Evolutionary conservation across 1,140 invertebrate genomes (phyloP), one percentile per base, ranked within the genome.

Genomic region (Solen grandis): DNA sequence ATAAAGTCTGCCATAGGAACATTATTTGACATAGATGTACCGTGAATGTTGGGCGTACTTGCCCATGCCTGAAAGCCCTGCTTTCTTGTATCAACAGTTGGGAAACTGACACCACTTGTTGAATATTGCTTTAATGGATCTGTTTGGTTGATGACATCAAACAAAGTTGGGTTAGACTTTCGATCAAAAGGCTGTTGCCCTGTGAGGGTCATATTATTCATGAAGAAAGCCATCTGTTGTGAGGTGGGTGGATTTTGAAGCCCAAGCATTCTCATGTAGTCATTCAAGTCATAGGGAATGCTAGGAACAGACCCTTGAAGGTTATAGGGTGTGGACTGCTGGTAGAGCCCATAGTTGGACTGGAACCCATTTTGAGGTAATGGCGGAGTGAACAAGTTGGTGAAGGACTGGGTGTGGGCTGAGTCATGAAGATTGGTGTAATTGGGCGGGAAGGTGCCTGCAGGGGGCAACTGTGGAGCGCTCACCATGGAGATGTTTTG

Each of bases 191-290:
- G 66, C 27, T 60, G 57, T 35, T 72, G 69, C 25, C 60, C 52
- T 13, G 57, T 54, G 33, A 65, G 38, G 25, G 69, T 65, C 68
- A 73, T 72, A 41, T 72, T 80, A n/a, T 72, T 63, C 35, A 80
- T 19, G 22, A 72, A 80, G 60, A 63, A 72, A 36, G 69, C 59
- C 77, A 72, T 72, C 52, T 80, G 77, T 36, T 80, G 68, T 19
- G 77, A 80, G 33, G 83, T 84, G 52, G 79, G 68, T 3, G 86
- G 72, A 13, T 78, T 81, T n/a, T 85, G 83, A 29, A 87, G 75
- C 1, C 86, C 81, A 38, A 86, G 75, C 83, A 86, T 86, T 29
- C 82, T 78, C 88, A 88, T 88, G 55, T 87, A 87, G 27, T 86
- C 83, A 63, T 79, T 84, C 27, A 88, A 52, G 70, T 88, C 85